Evolutionary conservation across 2,113 vertebrate genomes (phyloP).

Genomic region (Heterocephalus glaber): DNA sequence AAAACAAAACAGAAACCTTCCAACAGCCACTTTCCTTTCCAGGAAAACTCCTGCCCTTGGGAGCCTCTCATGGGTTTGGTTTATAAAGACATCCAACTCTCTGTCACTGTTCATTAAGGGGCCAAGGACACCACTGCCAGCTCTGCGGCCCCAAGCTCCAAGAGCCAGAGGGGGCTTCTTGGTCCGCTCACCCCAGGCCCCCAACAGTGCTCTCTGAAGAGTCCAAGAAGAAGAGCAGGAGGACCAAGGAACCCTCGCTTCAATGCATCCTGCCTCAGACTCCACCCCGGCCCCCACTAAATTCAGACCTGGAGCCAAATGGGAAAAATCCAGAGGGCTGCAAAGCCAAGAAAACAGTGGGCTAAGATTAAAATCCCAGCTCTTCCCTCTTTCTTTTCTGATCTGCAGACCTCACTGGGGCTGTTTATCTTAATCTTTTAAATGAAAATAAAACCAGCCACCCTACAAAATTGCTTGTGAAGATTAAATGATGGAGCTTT

Average conservation of each 20-base stretch:
- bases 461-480: background rate
- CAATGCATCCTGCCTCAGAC: background rate
- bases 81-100: constrained; percentile 66
- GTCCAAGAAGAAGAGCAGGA: background rate
- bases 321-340: constrained; percentile 32
- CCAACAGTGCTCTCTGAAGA: background rate
- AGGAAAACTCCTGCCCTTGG: constrained; percentile 79
- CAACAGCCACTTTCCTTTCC: constrained; percentile 79
- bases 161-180: background rate
- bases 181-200: no score
- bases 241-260: background rate
- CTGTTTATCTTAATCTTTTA: constrained; percentile 6
- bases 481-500: background rate
- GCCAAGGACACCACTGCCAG: constrained; percentile 42
- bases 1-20: constrained; percentile 75
- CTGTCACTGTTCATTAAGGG: constrained; percentile 32
- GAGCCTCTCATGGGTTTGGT: constrained; percentile 74
- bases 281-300: background rate
- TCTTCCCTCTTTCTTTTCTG: background rate
- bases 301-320: constrained; percentile 31
- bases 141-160: background rate
- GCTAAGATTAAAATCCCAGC: background rate
- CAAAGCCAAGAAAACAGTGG: background rate
- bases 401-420: background rate
- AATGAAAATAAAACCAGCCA: background rate